Base-by-base conservation (phyloP, 2,888 invertebrate genomes). In the Nipponacmea schrenckii region DNA sequence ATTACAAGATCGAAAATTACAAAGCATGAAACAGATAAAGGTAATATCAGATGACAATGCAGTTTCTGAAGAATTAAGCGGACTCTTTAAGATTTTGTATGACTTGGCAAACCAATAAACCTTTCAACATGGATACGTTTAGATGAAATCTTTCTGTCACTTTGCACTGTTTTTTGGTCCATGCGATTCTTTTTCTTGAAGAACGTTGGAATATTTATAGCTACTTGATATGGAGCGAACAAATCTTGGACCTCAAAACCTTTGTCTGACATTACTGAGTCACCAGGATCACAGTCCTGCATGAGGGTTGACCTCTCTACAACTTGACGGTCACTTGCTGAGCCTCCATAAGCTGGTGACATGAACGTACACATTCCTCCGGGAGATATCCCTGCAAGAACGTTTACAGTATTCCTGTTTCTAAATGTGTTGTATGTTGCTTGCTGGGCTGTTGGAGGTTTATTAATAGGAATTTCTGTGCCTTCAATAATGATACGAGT, bases 401-500 rank as follows among this genome's bases (percentile, higher is more conserved):
- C 44, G 39, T 73, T 75, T 7, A 73, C 68, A 20, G 73, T 73
- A 62, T 73, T 73, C 7, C 64, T 56, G 45, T 73, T 70, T 62
- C 67, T 68, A 26, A 67, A 68, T 10, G 74, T 74, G 20, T 17
- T 15, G n/a, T 3, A 56, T 2, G 56, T 56, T n/a, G 56, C 56
- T 12, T 56, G 56, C 20, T 56, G 56, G n/a, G 15, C 15, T 10
- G 15, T 20, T 56, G 56, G 56, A 56, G 77, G 73, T 64, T 79
- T 80, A 48, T 77, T 73, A 17, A 80, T 68, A 7, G 80, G 77
- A 67, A 64, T 70, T 69, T 80, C 78, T 20, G 77, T 80, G 39
- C 79, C 81, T 77, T 82, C 78, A 20, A 81, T 62, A 62, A 81
- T 77, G 17, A 78, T 68, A 56, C 80, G 39, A 14, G 81, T 82